Conservation (phyloP, 2,888 invertebrate species). For the Lumbricus terrestris region DNA sequence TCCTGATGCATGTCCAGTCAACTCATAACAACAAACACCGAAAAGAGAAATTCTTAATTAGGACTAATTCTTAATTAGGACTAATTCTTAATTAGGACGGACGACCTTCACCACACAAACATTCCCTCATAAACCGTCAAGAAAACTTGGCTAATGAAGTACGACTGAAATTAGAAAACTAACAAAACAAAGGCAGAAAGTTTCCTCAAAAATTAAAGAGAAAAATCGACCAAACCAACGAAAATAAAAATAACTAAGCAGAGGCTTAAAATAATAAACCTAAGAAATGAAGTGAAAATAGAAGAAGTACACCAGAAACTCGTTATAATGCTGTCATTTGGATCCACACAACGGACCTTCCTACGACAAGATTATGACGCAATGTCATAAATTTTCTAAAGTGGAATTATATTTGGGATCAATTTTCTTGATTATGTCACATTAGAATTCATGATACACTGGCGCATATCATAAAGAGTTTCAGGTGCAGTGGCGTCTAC, state of each 20-base stretch:
- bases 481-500: no score
- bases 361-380: not conserved
- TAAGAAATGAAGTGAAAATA: not conserved
- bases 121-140: not conserved
- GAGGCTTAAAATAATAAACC: not conserved
- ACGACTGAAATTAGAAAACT: not conserved
- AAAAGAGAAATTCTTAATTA: conserved; percentile 3
- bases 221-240: not conserved
- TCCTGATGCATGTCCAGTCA: not conserved
- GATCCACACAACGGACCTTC: not conserved
- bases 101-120: not conserved
- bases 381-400: no score
- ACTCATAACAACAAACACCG: not conserved
- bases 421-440: not conserved
- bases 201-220: not conserved
- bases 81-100: no score
- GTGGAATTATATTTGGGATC: not conserved
- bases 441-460: not conserved
- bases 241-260: not conserved
- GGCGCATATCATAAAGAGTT: not conserved
- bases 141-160: not conserved
- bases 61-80: no score
- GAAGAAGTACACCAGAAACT: not conserved
- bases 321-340: not conserved
- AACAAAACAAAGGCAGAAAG: not conserved